phyloP scores from a whole-genome alignment of 2,888 invertebrate species.

The Volucella inflata region DNA sequence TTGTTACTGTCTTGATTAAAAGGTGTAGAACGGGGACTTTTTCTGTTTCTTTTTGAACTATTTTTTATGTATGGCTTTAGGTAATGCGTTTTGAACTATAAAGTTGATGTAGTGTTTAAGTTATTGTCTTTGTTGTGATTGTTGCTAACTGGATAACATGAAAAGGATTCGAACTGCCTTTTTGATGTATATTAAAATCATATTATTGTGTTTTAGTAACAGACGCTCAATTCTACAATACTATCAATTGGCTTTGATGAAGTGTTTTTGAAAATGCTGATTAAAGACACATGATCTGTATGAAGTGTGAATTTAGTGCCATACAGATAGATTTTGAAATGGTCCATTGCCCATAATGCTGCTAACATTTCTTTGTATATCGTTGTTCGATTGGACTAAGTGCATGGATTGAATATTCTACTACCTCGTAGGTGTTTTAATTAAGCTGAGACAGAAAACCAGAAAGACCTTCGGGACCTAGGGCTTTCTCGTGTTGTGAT shows the following conservation, averaged over 20 bases:
- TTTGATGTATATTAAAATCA: slow-evolving; percentile 19
- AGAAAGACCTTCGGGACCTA: slow-evolving; percentile 8
- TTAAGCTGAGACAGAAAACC: slow-evolving; percentile 12
- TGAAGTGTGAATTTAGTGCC: slow-evolving; percentile 80
- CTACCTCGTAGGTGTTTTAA: slow-evolving; percentile 7
- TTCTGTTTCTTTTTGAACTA: too few relatives aligned
- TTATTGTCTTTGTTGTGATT: too few relatives aligned
- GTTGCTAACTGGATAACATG: not conserved
- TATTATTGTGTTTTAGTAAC: not conserved
- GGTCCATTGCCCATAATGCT: slow-evolving; percentile 76
- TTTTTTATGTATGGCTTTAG: too few relatives aligned
- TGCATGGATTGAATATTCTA: slow-evolving; percentile 20
- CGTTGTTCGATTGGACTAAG: slow-evolving; percentile 37
- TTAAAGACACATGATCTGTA: slow-evolving; percentile 78
- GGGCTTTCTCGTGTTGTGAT: too few relatives aligned
- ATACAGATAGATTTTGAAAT: slow-evolving; percentile 80
- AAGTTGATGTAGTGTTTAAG: too few relatives aligned
- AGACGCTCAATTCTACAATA: too few relatives aligned
- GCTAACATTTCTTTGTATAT: slow-evolving; percentile 78
- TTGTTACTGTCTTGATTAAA: too few relatives aligned
- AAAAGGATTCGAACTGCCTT: slow-evolving; percentile 30
- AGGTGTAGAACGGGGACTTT: too few relatives aligned
- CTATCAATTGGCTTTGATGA: slow-evolving; percentile 19
- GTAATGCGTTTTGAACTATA: too few relatives aligned
- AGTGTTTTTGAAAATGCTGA: slow-evolving; percentile 65